Evolutionary conservation across 2,888 invertebrate species (phyloP), one percentile per base, ranked within the genome.

Genomic region (Pandemis cinnamomeana): DNA sequence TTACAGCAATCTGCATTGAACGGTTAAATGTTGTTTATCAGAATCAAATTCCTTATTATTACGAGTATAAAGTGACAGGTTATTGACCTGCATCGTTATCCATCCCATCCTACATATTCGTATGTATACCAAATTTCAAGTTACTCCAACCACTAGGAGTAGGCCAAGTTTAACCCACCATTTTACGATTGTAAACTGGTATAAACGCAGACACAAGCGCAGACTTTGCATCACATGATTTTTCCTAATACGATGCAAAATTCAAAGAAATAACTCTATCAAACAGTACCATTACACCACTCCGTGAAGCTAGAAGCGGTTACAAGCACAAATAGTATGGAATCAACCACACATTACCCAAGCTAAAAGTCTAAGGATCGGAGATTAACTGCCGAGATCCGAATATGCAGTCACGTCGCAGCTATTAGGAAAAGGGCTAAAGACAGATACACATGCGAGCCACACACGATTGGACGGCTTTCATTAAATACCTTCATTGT

Each of bases 341-440:
- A 85, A 90, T 91, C 88, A 87, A 84, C 80, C 82, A 85, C 84
- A 88, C 87, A 89, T 90, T 89, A 87, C 86, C 83, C 79, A 80
- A 76, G 81, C 77, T 72, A 74, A 77, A 71, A 79, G 79, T 79
- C 78, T 82, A 75, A 78, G 80, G 79, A 86, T 87, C 84, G 77
- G 78, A 87, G 90, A 91, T 91, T 85, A 85, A 84, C 80, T 83
- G 80, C 80, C 81, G 82, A 86, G 90, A 92, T 91, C 83, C 78
- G 80, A 85, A 83, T 86, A 87, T 87, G 80, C 77, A 89, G 91
- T 91, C 93, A 93, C 92, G 93, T 91, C 83, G 83, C 77, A 78
- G 85, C 91, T 90, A 91, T 93, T 89, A 91, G 86, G 53, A 41
- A 81, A 82, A 83, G 84, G 82, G 68, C 72, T 73, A 89, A 91